Conservation (phyloP, 2,797 vertebrate genomes). For the Urosaurus nigricauda region DNA sequence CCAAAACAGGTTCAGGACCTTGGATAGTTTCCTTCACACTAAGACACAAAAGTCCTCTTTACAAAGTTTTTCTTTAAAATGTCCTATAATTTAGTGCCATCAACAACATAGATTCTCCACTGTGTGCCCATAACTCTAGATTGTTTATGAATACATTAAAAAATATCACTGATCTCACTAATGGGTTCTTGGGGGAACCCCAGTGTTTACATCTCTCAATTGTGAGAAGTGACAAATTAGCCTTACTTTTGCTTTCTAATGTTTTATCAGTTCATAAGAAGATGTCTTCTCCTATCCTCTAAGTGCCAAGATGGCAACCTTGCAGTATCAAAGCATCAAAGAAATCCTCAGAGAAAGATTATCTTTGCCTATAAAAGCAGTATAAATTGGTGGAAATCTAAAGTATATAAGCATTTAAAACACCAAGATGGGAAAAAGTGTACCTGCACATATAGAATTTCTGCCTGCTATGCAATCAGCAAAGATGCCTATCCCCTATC, state of each 20-base stretch:
- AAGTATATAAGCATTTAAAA: background rate
- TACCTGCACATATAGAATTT: background rate
- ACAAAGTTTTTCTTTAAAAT: too few relatives aligned
- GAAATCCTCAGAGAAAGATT: background rate
- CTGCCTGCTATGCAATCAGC: background rate
- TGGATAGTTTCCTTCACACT: too few relatives aligned
- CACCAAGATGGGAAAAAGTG: background rate
- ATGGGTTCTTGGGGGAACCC: background rate
- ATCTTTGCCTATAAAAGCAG: background rate
- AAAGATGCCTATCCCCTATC: background rate
- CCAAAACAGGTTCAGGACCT: too few relatives aligned
- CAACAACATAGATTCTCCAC: background rate
- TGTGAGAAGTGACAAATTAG: background rate
- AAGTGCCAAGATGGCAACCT: background rate
- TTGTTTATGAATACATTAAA: background rate
- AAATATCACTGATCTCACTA: background rate
- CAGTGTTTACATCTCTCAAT: background rate
- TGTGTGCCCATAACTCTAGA: background rate
- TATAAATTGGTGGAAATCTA: conserved; percentile 2
- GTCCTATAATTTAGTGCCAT: background rate
- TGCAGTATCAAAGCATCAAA: background rate
- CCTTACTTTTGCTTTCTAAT: background rate
- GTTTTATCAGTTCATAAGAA: background rate
- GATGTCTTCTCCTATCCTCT: background rate
- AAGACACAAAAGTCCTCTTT: too few relatives aligned